A percentile compares a stretch with the other conserved stretches of the same genome.
These are phyloP conservation scores for Aldrovandia affinis DNA, from an alignment of 2,797 vertebrate species.

Conservation along the genomic window DNA sequence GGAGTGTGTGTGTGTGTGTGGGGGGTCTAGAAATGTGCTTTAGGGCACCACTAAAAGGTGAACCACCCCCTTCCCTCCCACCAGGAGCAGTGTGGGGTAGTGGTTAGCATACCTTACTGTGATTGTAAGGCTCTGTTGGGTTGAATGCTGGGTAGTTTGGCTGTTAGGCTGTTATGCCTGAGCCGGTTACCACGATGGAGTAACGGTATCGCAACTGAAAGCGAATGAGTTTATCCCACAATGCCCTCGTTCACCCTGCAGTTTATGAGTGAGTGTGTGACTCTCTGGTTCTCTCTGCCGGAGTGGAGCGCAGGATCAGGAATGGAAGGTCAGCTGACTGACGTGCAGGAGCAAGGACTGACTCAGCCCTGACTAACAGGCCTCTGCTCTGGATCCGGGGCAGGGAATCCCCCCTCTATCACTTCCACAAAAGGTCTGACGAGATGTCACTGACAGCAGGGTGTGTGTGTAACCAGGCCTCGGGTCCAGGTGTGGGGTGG, in stretches of 20 bases:
- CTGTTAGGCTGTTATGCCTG: too few relatives aligned
- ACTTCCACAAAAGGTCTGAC: neutral
- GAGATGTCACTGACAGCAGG: neutral
- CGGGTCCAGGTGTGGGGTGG: neutral
- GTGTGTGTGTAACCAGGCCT: neutral
- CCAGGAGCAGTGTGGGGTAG: neutral
- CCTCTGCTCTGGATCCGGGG: neutral
- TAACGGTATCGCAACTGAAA: neutral
- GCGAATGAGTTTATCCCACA: neutral
- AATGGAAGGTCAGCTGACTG: slow-evolving; percentile 14
- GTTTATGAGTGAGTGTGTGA: neutral
- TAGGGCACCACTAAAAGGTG: neutral
- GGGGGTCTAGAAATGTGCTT: neutral
- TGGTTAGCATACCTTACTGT: neutral
- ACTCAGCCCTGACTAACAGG: slow-evolving; percentile 26
- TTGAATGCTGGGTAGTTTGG: neutral
- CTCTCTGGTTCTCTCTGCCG: neutral
- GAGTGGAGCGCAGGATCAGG: neutral
- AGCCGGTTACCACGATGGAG: neutral
- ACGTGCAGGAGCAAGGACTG: slow-evolving; percentile 13
- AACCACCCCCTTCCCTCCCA: neutral
- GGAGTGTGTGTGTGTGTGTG: neutral
- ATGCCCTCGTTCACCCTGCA: too few relatives aligned
- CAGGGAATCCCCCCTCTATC: neutral
- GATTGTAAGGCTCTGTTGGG: too few relatives aligned